phyloP scores from a whole-genome alignment of 2,888 invertebrate genomes.

The Azorinus chamasolen region DNA sequence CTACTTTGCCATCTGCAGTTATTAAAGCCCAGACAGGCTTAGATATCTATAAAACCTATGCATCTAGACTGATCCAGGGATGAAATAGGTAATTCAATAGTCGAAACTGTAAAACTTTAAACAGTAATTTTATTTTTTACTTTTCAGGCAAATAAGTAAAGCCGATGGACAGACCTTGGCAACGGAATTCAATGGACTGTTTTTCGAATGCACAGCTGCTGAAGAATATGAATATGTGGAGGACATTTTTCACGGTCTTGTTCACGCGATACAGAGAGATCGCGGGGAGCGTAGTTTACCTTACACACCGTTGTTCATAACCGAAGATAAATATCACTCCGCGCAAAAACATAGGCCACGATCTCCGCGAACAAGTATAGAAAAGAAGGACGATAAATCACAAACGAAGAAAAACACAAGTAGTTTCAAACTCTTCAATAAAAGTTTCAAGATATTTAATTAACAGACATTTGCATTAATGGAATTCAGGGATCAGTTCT shows the following conservation, averaged over 20 bases:
- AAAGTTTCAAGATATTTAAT: constrained; percentile 83
- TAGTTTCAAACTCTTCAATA: constrained; percentile 79
- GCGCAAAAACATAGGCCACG: constrained; percentile 72
- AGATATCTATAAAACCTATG: too few species aligned
- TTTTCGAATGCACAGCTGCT: constrained; percentile 86
- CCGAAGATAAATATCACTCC: constrained; percentile 76
- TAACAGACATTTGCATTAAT: constrained; percentile 36
- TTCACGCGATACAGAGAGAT: constrained; percentile 82
- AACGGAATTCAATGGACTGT: constrained; percentile 82
- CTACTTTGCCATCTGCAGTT: too few species aligned
- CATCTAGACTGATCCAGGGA: too few species aligned
- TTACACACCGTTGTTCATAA: constrained; percentile 83
- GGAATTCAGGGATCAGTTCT: too few species aligned
- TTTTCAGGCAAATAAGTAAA: constrained; percentile 80
- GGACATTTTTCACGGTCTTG: constrained; percentile 83
- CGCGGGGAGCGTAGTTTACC: constrained; percentile 80
- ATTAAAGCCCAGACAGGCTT: too few species aligned
- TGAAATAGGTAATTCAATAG: too few species aligned
- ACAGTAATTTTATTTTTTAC: too few species aligned
- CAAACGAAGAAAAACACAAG: constrained; percentile 75
- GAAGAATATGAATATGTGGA: constrained; percentile 86
- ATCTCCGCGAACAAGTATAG: constrained; percentile 72
- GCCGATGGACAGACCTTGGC: constrained; percentile 82
- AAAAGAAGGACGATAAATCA: constrained; percentile 78
- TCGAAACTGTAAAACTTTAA: too few species aligned